Conservation (phyloP, 2,113 vertebrate species). For the Chelonoidis abingdonii region DNA sequence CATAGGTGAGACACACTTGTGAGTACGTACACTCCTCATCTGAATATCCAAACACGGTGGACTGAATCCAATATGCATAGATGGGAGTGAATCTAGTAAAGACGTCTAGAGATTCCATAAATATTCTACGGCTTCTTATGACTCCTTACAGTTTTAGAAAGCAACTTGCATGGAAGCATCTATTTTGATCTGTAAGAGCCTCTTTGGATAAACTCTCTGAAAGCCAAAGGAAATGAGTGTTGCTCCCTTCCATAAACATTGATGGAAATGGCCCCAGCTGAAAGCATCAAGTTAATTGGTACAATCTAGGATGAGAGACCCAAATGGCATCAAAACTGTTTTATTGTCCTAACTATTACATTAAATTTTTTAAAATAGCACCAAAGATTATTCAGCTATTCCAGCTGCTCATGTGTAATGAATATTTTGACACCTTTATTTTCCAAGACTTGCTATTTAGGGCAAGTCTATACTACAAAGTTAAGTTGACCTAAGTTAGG, state of each 20-base stretch:
- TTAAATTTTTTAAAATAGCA: not conserved
- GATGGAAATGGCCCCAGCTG: not conserved
- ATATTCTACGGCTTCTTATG: not conserved
- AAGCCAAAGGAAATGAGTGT: not conserved
- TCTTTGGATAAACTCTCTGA: not conserved
- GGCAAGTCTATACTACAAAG: not conserved
- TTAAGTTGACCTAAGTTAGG: not conserved
- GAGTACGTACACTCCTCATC: not conserved
- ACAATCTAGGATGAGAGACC: not conserved
- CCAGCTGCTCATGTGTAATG: not conserved
- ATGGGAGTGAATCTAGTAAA: constrained; percentile 4
- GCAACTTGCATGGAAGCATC: not conserved
- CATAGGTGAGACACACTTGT: not conserved
- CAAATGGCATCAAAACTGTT: not conserved
- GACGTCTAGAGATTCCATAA: not conserved
- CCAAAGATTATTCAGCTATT: not conserved
- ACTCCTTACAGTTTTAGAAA: not conserved
- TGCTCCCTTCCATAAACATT: not conserved
- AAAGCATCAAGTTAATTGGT: not conserved
- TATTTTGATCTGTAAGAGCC: not conserved
- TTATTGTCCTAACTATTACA: not conserved
- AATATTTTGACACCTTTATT: not conserved
- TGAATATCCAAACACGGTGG: not conserved
- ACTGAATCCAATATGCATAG: not conserved
- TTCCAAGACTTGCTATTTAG: not conserved